Conservation (phyloP, 2,797 vertebrate genomes). For the Tenualosa thibaudeaui region DNA sequence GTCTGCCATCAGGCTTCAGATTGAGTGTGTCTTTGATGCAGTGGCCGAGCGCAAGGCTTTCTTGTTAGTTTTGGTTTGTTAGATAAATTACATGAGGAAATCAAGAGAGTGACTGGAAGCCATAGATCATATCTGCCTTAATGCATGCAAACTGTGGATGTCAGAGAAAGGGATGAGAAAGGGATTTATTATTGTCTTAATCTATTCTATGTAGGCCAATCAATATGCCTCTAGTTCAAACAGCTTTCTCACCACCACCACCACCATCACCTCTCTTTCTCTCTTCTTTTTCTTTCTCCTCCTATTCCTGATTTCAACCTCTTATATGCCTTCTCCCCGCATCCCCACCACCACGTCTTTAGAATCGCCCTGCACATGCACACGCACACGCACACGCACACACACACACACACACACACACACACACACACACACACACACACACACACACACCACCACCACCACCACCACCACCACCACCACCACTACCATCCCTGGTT, state of each 20-base stretch:
- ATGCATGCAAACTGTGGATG: conserved; percentile 38
- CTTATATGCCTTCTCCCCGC: background rate
- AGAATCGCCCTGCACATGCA: background rate
- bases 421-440: background rate
- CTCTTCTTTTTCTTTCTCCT: background rate
- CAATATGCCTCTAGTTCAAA: conserved; percentile 65
- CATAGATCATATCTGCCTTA: conserved; percentile 52
- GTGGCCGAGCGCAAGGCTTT: conserved; percentile 34
- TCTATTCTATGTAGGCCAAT: conserved; percentile 63
- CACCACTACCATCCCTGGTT: background rate
- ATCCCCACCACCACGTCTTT: too few species aligned
- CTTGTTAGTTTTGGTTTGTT: conserved; percentile 29
- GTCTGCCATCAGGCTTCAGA: background rate
- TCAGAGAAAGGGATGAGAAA: conserved; percentile 27
- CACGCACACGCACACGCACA: background rate
- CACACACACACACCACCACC: too few species aligned
- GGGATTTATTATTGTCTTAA: conserved; percentile 51
- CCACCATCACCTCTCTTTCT: background rate
- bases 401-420: background rate
- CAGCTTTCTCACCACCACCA: conserved; percentile 33
- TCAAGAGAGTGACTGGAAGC: conserved; percentile 34
- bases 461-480: background rate
- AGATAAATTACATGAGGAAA: conserved; percentile 39
- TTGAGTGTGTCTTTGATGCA: conserved; percentile 28
- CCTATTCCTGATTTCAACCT: background rate